Evolutionary conservation across 2,113 vertebrate genomes (phyloP).

Genomic region (Gulo gulo): DNA sequence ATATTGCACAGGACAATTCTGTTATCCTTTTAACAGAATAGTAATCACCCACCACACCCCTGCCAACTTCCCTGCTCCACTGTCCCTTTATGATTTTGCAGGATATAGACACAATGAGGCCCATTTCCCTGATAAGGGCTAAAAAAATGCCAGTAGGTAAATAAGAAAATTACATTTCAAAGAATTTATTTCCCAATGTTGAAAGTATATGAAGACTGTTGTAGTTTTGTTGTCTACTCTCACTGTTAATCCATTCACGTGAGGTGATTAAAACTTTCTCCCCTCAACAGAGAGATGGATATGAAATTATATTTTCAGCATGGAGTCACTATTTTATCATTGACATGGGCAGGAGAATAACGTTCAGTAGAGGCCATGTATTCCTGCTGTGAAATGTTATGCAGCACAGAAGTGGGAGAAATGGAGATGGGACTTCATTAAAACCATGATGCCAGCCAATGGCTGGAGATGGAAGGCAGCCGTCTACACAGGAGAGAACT

Average conservation of each 20-base stretch:
- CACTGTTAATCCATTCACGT: background rate
- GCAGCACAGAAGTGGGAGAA: background rate
- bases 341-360: background rate
- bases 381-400: conserved; percentile 21
- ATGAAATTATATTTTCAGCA: conserved; percentile 14
- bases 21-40: conserved; percentile 18
- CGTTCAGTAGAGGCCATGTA: background rate
- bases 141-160: background rate
- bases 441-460: background rate
- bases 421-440: conserved; percentile 7
- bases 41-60: background rate
- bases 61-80: background rate
- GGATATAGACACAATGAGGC: background rate
- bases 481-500: background rate
- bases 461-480: background rate
- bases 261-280: background rate
- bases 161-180: background rate
- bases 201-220: background rate
- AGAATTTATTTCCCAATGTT: background rate
- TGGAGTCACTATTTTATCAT: background rate
- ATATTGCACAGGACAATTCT: conserved; percentile 51
- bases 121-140: background rate
- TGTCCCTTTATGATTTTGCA: background rate
- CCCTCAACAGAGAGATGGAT: background rate
- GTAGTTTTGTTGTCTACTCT: background rate